Evolutionary conservation across 2,113 vertebrate genomes (phyloP).

Genomic region (Vireo altiloquus): DNA sequence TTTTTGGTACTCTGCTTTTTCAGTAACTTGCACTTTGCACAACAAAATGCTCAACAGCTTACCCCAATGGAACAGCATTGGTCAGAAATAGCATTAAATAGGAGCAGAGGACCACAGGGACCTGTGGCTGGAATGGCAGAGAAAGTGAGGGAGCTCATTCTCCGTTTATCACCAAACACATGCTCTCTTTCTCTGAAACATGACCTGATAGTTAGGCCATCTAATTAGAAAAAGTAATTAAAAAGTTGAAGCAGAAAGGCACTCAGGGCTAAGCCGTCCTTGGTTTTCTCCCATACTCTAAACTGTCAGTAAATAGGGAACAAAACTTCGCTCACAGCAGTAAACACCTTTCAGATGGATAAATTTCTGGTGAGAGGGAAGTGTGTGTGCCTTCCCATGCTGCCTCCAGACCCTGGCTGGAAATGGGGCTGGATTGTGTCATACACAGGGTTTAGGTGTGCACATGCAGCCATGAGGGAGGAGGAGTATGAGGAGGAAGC

Average conservation of each 20-base stretch:
- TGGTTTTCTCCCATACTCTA: fast-evolving
- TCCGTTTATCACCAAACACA: neutral
- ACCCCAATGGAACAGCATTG: neutral
- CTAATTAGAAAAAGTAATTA: neutral
- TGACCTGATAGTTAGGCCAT: neutral
- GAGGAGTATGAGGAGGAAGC: neutral
- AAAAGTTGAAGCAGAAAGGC: neutral
- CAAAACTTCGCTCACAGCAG: neutral
- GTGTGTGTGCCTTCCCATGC: fast-evolving
- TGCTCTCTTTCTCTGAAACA: neutral
- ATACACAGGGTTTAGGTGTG: fast-evolving
- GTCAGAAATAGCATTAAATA: neutral
- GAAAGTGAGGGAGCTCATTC: neutral
- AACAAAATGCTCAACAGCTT: neutral
- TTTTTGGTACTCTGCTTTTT: neutral
- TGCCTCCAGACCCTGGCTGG: neutral
- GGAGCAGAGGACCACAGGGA: neutral
- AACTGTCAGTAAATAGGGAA: neutral
- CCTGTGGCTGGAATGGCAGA: neutral
- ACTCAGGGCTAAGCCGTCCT: neutral
- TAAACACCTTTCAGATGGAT: neutral
- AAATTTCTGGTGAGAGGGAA: neutral
- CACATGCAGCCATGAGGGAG: fast-evolving
- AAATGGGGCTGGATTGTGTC: fast-evolving
- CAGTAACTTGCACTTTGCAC: neutral